Conservation (phyloP, 2,888 invertebrate species). For the Agriopis aurantiaria region DNA sequence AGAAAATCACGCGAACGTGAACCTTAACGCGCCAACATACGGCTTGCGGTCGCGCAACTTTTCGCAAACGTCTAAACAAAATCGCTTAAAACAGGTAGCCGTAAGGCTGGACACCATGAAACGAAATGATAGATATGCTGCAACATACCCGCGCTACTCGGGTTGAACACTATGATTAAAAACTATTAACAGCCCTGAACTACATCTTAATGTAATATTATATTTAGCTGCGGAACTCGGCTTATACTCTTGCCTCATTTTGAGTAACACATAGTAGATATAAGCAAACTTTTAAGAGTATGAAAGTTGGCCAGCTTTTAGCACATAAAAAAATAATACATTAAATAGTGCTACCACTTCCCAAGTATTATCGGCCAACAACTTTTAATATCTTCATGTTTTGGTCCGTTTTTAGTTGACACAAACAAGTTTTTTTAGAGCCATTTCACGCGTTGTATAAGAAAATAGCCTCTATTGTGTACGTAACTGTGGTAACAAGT, state of each 20-base stretch:
- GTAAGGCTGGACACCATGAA: conserved; percentile 20
- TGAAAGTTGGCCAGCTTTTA: too few relatives aligned
- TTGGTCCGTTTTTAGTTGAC: conserved; percentile 29
- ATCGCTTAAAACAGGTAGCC: too few relatives aligned
- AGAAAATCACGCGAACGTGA: too few relatives aligned
- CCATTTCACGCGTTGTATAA: conserved; percentile 10
- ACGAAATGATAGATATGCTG: conserved; percentile 27
- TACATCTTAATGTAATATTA: conserved; percentile 38
- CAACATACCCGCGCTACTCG: conserved; percentile 6
- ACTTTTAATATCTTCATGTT: neutral
- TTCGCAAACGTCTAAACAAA: too few relatives aligned
- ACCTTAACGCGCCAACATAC: too few relatives aligned
- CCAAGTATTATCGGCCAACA: neutral
- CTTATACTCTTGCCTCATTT: neutral
- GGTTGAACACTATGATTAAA: conserved; percentile 18
- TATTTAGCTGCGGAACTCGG: conserved; percentile 21
- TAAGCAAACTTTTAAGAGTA: neutral
- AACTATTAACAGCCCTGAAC: conserved; percentile 60
- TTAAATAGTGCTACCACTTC: too few relatives aligned
- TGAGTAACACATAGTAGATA: neutral
- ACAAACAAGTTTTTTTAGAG: conserved; percentile 13
- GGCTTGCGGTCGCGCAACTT: too few relatives aligned
- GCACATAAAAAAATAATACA: too few relatives aligned
- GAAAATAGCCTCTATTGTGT: conserved; percentile 30
- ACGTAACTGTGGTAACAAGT: conserved; percentile 30